These are phyloP conservation scores for Megaptera novaeangliae DNA, from an alignment of 2,113 vertebrate genomes.

Conservation along the genomic window DNA sequence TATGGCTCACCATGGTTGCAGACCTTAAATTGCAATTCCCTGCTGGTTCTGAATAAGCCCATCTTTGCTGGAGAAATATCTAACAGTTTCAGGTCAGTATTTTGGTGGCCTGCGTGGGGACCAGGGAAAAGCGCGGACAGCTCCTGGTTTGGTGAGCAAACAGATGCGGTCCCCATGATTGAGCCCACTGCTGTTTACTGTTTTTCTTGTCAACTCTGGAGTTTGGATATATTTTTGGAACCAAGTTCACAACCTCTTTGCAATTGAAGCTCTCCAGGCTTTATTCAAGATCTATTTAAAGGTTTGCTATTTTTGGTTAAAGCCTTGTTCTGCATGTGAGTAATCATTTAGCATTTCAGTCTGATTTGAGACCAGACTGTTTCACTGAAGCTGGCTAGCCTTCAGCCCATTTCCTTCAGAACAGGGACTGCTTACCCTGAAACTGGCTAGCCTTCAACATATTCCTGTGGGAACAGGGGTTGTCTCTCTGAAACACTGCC, in stretches of 20 bases:
- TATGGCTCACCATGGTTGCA: background rate
- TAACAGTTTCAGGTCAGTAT: background rate
- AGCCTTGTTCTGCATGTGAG: background rate
- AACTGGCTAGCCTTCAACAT: background rate
- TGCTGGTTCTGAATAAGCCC: background rate
- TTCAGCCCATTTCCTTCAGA: background rate
- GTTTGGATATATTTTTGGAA: background rate
- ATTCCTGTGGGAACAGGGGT: background rate
- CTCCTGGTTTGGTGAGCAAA: background rate
- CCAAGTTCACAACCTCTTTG: background rate
- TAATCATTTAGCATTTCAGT: background rate
- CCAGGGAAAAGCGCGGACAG: accelerated
- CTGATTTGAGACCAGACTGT: background rate
- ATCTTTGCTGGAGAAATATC: background rate
- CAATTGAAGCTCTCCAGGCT: background rate
- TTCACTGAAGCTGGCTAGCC: background rate
- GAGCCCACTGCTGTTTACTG: background rate
- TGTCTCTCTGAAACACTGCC: background rate
- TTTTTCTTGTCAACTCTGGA: background rate
- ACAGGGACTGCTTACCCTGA: background rate
- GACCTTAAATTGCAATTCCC: background rate
- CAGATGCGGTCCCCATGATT: accelerated
- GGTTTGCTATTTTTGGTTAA: background rate
- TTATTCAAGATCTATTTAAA: background rate
- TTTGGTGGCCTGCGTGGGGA: background rate